Evolutionary conservation across 2,888 invertebrate genomes (phyloP), one percentile per base, ranked within the genome.

Genomic region (Cryptocheilus praepositus): DNA sequence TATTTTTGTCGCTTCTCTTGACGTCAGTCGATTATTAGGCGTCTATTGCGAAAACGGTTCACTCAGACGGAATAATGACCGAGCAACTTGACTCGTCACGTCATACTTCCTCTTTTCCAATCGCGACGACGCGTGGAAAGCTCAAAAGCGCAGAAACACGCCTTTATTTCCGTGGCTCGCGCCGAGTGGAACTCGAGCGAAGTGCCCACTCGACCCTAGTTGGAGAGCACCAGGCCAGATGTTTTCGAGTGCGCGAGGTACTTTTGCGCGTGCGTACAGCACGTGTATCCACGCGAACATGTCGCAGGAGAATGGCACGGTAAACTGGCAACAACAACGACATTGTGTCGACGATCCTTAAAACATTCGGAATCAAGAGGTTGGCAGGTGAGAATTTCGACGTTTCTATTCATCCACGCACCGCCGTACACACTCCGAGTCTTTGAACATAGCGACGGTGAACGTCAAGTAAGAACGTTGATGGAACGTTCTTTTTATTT

Each of bases 91-190:
- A 36, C 3, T 36, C 36, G 4, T 36, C 36, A 25, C 25, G 36
- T 11, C 36, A 36, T 11, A 11, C 36, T 36, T 36, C 36, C 36
- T 11, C 3, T 1, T 7, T 36, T 36, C 36, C 11, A 36, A 36
- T 36, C 36, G 36, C 8, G 36, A 7, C 36, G 36, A 36, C 36
- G 36, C 49, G 49, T 16, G 49, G 74, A 70, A 77, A 79, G 75
- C 76, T 84, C 78, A 83, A 83, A 84, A 84, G 83, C 75, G 74
- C 73, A 82, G 79, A 83, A 84, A 83, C 80, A 68, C 54, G 46
- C 69, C 75, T 79, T 79, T 77, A 74, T 79, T 73, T 72, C 62
- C 61, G 61, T 65, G 64, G 68, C 64, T 45, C 61, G 61, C 67
- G 66, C 74, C 76, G 72, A 79, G 79, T 65, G 65, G 61, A 59